These are phyloP conservation scores for Aproaerema taeniolella DNA, from an alignment of 2,888 invertebrate genomes.

Conservation along the genomic window DNA sequence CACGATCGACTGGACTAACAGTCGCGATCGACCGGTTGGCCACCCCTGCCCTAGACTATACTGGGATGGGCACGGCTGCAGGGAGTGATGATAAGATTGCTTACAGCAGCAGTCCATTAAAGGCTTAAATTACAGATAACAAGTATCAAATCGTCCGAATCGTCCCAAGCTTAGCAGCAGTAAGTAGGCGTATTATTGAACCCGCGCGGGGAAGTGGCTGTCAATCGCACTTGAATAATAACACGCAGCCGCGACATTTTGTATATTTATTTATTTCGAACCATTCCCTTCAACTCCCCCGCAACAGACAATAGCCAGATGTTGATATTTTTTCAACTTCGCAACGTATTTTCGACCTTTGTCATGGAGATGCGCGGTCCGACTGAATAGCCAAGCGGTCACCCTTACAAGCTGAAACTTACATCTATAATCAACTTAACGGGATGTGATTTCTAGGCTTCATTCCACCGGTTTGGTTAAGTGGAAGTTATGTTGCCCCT, in stretches of 20 bases:
- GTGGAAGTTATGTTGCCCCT: no score
- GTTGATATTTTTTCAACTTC: slow-evolving; percentile 70
- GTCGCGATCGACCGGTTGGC: no score
- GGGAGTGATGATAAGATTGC: no score
- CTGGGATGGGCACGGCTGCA: no score
- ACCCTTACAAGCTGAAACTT: slow-evolving; percentile 3
- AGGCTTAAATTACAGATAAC: not conserved
- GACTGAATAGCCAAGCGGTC: slow-evolving; percentile 6
- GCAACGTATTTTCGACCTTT: slow-evolving; percentile 69
- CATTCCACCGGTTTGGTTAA: no score
- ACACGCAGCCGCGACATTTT: slow-evolving; percentile 72
- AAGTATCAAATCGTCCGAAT: not conserved
- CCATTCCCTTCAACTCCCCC: slow-evolving; percentile 49
- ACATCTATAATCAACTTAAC: no score
- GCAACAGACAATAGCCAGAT: slow-evolving; percentile 68
- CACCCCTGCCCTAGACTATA: no score
- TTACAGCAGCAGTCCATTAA: no score
- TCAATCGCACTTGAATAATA: slow-evolving; percentile 74
- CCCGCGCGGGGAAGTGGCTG: slow-evolving; percentile 65
- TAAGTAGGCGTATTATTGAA: slow-evolving; percentile 76
- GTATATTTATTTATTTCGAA: slow-evolving; percentile 67
- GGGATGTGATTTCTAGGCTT: no score
- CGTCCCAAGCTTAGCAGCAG: slow-evolving; percentile 36
- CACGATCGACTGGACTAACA: no score
- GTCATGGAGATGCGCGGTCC: slow-evolving; percentile 31